Evolutionary conservation across 2,888 invertebrate genomes (phyloP), one percentile per base, ranked within the genome.

Genomic region (Lacanobia oleracea): DNA sequence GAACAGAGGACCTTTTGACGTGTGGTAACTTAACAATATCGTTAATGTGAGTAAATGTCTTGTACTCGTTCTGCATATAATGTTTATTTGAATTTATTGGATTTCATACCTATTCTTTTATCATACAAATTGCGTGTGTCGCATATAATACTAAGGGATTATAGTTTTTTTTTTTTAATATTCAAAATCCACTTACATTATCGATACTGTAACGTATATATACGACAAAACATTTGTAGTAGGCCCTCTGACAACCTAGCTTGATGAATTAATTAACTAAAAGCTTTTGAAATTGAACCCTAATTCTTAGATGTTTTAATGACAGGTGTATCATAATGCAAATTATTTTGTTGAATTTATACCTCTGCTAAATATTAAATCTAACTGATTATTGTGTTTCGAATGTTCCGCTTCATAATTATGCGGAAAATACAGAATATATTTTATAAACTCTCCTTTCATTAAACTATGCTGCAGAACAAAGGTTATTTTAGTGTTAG

Each of bases 401-500:
- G n/a, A n/a, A 37, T 3, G 23, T 23, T 4, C 57, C 4, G 8
- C 33, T 70, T 45, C 14, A 33, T n/a, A 16, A 14, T 23, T 53
- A n/a, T 1, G n/a, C 14, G 10, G 18, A 45, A 48, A 61, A 27
- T 33, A 45, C 16, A n/a, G 21, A 43, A 21, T 43, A 51, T 21
- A 37, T 51, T 63, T 61, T 43, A 72, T 12, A 33, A 56, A 33
- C 18, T 43, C n/a, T 61, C 45, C 40, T 37, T 72, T 75, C 45
- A 51, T 40, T 75, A 51, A 53, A 73, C n/a, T 37, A 16, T 43
- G 18, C n/a, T 23, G 14, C 16, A 75, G 37, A 67, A 68, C 48
- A 68, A 60, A 43, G 33, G 23, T 70, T 37, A 4, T 16, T 56
- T 43, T 48, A 57, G 50, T 62, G 51, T 69, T 21, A 67, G 18